These are phyloP conservation scores for Prosapia bicincta DNA, from an alignment of 2,888 invertebrate species.

Conservation along the genomic window DNA sequence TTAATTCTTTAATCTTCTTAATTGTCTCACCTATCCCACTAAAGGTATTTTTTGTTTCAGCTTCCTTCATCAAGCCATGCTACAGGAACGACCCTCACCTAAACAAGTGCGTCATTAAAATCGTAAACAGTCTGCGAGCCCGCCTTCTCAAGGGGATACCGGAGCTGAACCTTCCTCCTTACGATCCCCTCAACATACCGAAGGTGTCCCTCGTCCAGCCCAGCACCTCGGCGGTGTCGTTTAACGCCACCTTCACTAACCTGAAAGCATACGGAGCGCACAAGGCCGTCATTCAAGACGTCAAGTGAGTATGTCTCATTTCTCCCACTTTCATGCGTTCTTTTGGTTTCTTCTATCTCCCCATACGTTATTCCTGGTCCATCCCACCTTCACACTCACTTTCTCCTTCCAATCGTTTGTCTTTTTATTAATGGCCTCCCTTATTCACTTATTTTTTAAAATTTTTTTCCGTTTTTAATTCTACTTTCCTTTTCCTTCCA, in stretches of 20 bases:
- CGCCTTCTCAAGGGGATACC: conserved; percentile 33
- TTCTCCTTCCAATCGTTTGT: no score
- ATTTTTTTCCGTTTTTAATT: no score
- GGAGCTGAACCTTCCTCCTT: conserved; percentile 32
- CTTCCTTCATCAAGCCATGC: conserved; percentile 40
- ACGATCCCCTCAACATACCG: conserved; percentile 36
- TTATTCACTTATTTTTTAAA: no score
- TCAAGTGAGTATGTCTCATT: conserved; percentile 32
- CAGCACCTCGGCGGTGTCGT: conserved; percentile 29
- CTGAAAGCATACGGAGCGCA: conserved; percentile 27
- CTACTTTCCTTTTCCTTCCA: no score
- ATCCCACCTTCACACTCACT: no score
- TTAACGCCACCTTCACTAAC: conserved; percentile 29
- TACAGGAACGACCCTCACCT: conserved; percentile 38
- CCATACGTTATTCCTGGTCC: no score
- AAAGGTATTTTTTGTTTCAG: conserved; percentile 36
- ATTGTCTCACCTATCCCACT: no score
- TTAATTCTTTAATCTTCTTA: no score
- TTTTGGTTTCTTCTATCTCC: no score
- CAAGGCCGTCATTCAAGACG: conserved; percentile 25
- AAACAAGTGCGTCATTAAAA: conserved; percentile 38
- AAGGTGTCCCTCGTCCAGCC: conserved; percentile 30
- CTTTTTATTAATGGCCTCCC: no score
- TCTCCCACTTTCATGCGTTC: no score
- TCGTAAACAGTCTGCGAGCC: conserved; percentile 31